Evolutionary conservation across 2,888 invertebrate species (phyloP), one percentile per base, ranked within the genome.

Genomic region (Gibbula magus): DNA sequence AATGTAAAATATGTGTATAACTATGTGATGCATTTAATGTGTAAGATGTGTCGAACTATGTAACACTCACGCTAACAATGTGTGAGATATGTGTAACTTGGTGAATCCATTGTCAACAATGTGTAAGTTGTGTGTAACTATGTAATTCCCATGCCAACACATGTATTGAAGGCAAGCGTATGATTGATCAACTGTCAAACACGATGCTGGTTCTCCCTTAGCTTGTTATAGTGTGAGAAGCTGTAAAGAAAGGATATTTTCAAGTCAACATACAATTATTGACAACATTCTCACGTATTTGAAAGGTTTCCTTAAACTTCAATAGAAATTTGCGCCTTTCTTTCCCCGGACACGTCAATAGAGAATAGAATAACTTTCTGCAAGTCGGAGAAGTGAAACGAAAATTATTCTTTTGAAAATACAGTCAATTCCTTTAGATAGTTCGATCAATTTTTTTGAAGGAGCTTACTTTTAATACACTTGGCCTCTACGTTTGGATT

Each of bases 361-460:
- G 29, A 61, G 61, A 61, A 61, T 25, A 61, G 61, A 61, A 29
- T 61, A 61, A 61, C 25, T 29, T 61, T 61, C 61, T 25, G 61
- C 29, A 61, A 25, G 61, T 29, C 35, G 20, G 39, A 39, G 70
- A 70, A 70, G 70, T 70, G 32, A 70, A 70, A 39, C 70, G 32
- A 70, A 70, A 70, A 70, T 70, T 39, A 70, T 70, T 70, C 70
- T 70, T 70, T 70, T 35, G 70, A 70, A 70, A 61, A 29, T 70
- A 20, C 32, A 70, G 70, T 32, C 32, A 70, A 70, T 35, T 35
- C 39, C 70, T 32, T 70, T 70, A 70, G 70, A 39, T 70, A 39
- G 70, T 70, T 70, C 39, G 32, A 70, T 70, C 35, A 70, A 70
- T 39, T 35, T 70, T 70, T 70, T 61, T 61, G 61, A 61, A 61